phyloP scores from a whole-genome alignment of 2,797 vertebrate species.

The Tokudaia tokunoshimensis region DNA sequence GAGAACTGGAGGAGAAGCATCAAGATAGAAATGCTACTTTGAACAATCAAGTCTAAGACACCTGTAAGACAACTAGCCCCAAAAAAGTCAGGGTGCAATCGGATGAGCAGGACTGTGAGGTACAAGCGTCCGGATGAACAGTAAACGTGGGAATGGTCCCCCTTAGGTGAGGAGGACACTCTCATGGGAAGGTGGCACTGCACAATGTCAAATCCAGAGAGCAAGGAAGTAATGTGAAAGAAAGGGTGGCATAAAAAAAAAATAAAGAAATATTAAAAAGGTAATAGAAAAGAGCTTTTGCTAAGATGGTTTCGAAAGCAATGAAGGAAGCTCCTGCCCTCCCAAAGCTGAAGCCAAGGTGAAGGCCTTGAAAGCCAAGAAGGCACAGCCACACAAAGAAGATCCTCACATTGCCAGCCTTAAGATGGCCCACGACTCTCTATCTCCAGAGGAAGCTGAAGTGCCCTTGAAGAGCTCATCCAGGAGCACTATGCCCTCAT shows the following conservation, averaged over 20 bases:
- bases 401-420: neutral
- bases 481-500: neutral
- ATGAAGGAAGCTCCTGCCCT: neutral
- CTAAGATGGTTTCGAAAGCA: neutral
- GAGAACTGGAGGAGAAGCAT: neutral
- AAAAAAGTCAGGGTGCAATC: neutral
- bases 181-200: neutral
- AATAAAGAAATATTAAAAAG: neutral
- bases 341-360: neutral
- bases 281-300: neutral
- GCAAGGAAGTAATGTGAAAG: neutral
- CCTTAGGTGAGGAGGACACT: neutral
- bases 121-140: neutral
- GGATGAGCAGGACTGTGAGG: neutral
- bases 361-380: neutral
- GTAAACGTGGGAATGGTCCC: neutral
- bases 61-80: neutral
- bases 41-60: neutral
- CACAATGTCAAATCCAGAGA: neutral
- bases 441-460: neutral
- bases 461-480: neutral
- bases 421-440: neutral
- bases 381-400: neutral
- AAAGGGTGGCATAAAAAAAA: neutral
- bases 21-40: neutral